Evolutionary conservation across 2,888 invertebrate species (phyloP).

Genomic region (Mycalesis mineus): DNA sequence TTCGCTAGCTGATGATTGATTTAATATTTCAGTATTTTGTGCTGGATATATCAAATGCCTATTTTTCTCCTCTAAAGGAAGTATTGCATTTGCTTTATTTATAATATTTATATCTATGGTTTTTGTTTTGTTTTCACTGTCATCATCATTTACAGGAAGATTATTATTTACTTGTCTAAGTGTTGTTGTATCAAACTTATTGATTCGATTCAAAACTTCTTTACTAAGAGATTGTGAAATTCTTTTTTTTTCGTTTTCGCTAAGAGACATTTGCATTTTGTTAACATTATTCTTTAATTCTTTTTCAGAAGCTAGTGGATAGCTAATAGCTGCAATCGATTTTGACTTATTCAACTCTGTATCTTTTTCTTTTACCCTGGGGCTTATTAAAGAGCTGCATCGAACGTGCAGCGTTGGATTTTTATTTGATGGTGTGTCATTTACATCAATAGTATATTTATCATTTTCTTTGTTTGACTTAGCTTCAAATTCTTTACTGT

Average conservation of each 20-base stretch:
- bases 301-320: constrained; percentile 61
- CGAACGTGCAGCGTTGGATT: constrained; percentile 74
- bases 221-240: constrained; percentile 85
- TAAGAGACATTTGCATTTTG: constrained; percentile 71
- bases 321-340: constrained; percentile 76
- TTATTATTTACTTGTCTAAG: constrained; percentile 3
- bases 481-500: constrained; percentile 79
- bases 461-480: constrained; percentile 58
- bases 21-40: constrained; percentile 52
- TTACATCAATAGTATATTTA: constrained; percentile 82
- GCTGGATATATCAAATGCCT: constrained; percentile 45
- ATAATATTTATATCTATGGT: constrained; percentile 9
- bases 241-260: constrained; percentile 85
- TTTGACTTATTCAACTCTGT: constrained; percentile 73
- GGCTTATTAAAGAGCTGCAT: constrained; percentile 76
- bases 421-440: constrained; percentile 48
- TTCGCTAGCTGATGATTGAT: constrained; percentile 79
- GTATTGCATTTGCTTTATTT: constrained; percentile 44
- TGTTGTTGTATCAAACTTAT: constrained; percentile 21
- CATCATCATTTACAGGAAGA: neutral
- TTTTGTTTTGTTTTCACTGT: constrained; percentile 12
- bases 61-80: constrained; percentile 73
- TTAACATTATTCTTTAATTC: constrained; percentile 70
- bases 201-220: constrained; percentile 82
- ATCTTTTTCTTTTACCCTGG: constrained; percentile 55